Conservation (phyloP, 2,888 invertebrate genomes). For the Argyra leucocephala region DNA sequence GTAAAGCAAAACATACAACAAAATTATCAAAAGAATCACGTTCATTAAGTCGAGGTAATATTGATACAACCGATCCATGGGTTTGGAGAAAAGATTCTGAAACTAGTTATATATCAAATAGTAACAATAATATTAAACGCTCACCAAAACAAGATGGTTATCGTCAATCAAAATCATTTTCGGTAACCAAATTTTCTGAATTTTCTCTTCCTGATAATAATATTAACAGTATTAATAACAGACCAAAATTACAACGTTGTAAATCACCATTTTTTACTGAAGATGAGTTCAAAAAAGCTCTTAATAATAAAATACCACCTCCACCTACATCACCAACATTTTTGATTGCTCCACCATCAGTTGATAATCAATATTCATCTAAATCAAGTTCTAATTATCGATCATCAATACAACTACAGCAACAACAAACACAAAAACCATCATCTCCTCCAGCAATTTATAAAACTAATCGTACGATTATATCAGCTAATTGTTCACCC, state of each 20-base stretch:
- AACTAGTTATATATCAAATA: slow-evolving; percentile 9
- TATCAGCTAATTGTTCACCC: slow-evolving; percentile 18
- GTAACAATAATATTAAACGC: slow-evolving; percentile 20
- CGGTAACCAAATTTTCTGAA: slow-evolving; percentile 29
- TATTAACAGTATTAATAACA: slow-evolving; percentile 22
- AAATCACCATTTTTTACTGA: slow-evolving; percentile 29
- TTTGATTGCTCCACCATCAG: slow-evolving; percentile 22
- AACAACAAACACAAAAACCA: not conserved
- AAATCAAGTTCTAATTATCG: slow-evolving; percentile 23
- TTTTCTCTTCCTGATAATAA: slow-evolving; percentile 25
- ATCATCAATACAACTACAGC: slow-evolving; percentile 14
- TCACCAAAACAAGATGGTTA: slow-evolving; percentile 27
- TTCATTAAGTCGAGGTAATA: slow-evolving; percentile 23
- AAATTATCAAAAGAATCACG: slow-evolving; percentile 25
- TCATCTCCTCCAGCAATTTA: slow-evolving; percentile 20
- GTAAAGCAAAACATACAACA: slow-evolving; percentile 11
- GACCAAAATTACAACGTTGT: slow-evolving; percentile 31
- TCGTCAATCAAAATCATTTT: slow-evolving; percentile 32
- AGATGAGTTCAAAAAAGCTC: slow-evolving; percentile 23
- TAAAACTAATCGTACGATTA: slow-evolving; percentile 13
- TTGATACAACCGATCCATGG: slow-evolving; percentile 33
- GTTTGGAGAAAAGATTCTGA: slow-evolving; percentile 30
- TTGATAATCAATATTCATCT: slow-evolving; percentile 18
- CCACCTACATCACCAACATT: slow-evolving; percentile 32
- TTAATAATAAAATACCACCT: slow-evolving; percentile 21